Conservation (phyloP, 2,113 vertebrate genomes). For the Myotis lucifugus region DNA sequence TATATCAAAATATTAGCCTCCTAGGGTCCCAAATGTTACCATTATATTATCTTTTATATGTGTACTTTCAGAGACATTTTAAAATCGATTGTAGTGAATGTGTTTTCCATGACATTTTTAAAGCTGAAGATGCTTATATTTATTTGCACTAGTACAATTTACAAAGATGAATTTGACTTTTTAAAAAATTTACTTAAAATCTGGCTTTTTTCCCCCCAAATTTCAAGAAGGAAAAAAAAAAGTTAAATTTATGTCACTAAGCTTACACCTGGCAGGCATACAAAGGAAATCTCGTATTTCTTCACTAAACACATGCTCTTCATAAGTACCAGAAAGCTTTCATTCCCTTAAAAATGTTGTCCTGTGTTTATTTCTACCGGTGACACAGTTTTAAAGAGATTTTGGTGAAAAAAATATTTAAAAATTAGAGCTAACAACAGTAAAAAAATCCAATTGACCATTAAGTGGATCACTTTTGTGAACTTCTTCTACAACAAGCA, state of each 20-base stretch:
- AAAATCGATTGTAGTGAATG: slow-evolving; percentile 31
- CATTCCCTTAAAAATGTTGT: background rate
- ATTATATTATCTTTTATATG: slow-evolving; percentile 8
- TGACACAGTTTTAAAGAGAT: background rate
- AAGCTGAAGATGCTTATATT: background rate
- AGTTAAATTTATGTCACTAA: background rate
- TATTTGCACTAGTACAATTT: background rate
- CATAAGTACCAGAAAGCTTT: background rate
- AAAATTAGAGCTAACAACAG: background rate
- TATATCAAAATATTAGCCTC: background rate
- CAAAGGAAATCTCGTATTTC: background rate
- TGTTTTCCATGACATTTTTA: background rate
- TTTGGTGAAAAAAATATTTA: background rate
- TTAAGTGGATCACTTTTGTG: background rate
- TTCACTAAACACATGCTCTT: background rate
- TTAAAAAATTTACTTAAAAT: background rate
- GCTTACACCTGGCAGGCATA: background rate
- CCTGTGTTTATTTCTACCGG: background rate
- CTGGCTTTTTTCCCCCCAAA: background rate
- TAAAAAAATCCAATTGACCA: background rate
- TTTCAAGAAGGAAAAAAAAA: background rate
- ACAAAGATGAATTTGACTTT: background rate
- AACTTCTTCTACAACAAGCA: background rate
- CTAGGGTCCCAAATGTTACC: background rate
- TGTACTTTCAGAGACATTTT: background rate